These are phyloP conservation scores for Saccostrea cuccullata DNA, from an alignment of 1,140 invertebrate genomes.

Conservation along the genomic window DNA sequence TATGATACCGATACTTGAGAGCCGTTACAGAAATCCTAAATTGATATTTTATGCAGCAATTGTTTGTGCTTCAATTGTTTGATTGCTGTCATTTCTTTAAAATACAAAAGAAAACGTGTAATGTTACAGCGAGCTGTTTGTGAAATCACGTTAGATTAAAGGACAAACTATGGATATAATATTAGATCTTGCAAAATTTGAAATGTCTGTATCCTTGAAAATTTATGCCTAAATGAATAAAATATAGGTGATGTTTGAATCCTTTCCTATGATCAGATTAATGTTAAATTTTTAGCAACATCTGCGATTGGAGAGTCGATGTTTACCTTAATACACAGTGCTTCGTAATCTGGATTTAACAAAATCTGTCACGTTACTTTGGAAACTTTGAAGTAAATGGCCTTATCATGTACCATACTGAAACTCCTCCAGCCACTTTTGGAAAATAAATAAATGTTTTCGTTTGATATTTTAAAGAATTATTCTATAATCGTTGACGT, in stretches of 20 bases:
- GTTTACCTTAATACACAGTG: neutral
- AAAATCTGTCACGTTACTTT: neutral
- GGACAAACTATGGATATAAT: neutral
- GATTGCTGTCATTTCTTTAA: neutral
- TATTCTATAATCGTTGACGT: too few species aligned
- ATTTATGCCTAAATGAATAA: neutral
- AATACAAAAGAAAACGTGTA: neutral
- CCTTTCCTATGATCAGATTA: neutral
- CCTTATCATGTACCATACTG: neutral
- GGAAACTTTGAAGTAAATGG: slow-evolving; percentile 1
- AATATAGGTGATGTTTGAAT: neutral
- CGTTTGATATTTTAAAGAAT: too few species aligned
- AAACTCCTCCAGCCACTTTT: neutral
- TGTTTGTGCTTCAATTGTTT: neutral
- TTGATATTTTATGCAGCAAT: neutral
- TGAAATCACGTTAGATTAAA: neutral
- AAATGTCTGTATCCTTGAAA: neutral
- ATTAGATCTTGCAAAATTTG: too few species aligned
- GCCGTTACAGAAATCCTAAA: neutral
- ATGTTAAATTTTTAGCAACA: neutral
- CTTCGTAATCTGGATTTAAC: neutral
- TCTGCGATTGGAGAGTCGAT: too few species aligned
- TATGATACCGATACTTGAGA: neutral
- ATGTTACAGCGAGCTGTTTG: neutral
- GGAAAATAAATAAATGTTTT: neutral